Conservation (phyloP, 2,113 vertebrate genomes). For the Melozone crissalis region DNA sequence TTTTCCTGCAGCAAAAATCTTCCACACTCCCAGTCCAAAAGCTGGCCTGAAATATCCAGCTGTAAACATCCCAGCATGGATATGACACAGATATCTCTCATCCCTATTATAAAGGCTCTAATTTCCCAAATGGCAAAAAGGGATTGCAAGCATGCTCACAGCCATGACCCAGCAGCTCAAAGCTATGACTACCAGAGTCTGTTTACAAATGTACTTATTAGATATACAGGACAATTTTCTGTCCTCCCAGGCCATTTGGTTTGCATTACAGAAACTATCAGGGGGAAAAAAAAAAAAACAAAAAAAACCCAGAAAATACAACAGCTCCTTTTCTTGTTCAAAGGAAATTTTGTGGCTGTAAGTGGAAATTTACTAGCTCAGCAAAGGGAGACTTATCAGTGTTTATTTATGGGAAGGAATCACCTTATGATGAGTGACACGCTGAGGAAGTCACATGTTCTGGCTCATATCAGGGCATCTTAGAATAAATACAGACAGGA, state of each 20-base stretch:
- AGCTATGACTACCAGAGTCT: background rate
- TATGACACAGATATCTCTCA: background rate
- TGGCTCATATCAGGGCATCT: background rate
- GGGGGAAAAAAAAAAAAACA: fast-evolving
- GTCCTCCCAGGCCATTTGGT: background rate
- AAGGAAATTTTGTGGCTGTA: background rate
- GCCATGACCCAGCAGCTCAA: background rate
- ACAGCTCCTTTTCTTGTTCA: background rate
- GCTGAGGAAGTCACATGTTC: background rate
- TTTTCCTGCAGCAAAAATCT: background rate
- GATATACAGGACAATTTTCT: background rate
- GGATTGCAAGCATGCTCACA: background rate
- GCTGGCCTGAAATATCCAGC: background rate
- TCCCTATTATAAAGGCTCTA: background rate
- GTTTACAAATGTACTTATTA: background rate
- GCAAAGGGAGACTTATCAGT: background rate
- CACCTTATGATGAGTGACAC: background rate
- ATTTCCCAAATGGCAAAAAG: background rate
- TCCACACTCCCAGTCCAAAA: background rate
- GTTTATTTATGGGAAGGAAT: background rate
- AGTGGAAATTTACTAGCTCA: background rate
- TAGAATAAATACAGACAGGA: background rate
- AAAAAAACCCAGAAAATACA: background rate
- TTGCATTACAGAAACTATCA: background rate
- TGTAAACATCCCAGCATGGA: background rate